Conservation (phyloP, 2,888 invertebrate genomes). For the Blomia tropicalis region DNA sequence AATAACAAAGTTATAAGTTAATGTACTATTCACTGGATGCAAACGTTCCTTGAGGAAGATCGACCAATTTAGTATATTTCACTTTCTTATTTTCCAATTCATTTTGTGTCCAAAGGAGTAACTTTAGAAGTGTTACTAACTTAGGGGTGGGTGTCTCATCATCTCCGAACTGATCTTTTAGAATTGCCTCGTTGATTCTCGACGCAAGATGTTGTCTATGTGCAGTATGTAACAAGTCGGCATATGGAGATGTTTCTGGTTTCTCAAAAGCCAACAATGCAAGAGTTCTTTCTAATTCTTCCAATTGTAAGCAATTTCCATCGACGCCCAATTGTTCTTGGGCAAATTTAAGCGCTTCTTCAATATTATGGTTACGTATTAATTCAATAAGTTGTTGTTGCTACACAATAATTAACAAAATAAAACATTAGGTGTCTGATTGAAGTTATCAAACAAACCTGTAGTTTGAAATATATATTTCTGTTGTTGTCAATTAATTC, state of each 20-base stretch:
- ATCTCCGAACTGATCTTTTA: conserved; percentile 69
- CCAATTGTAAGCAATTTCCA: conserved; percentile 51
- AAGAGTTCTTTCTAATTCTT: conserved; percentile 77
- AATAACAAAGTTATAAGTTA: not conserved
- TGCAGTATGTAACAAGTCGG: conserved; percentile 75
- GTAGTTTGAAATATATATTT: conserved; percentile 84
- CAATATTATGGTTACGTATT: conserved; percentile 63
- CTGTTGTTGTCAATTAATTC: conserved; percentile 85
- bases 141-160: conserved; percentile 70
- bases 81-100: conserved; percentile 83
- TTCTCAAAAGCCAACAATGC: conserved; percentile 92
- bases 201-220: conserved; percentile 90
- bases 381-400: conserved; percentile 77
- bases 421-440: too few relatives aligned
- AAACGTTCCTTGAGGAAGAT: conserved; percentile 46
- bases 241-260: conserved; percentile 82
- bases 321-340: conserved; percentile 78
- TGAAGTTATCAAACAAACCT: conserved; percentile 42
- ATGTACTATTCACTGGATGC: conserved; percentile 18
- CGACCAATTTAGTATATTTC: conserved; percentile 88
- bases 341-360: conserved; percentile 74
- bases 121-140: conserved; percentile 70
- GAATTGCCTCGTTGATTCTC: conserved; percentile 90
- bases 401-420: conserved; percentile 38
- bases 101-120: conserved; percentile 88